Percentiles rank a stretch among this genome's conserved stretches.
Conservation (phyloP, 2,113 vertebrate species). For the Eretmochelys imbricata region DNA sequence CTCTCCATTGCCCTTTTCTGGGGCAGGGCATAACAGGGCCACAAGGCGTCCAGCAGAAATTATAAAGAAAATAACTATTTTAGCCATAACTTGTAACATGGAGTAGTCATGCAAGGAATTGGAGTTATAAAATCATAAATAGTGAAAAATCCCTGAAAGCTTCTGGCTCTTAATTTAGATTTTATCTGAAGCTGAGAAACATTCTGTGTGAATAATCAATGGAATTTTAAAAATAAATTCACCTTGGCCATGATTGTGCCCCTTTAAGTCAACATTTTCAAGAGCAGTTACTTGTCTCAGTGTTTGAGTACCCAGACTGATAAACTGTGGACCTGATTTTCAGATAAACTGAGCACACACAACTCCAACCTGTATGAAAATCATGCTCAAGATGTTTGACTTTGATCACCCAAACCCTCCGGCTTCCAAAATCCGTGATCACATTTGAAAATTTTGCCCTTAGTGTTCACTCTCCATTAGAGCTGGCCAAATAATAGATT, state of each 20-base stretch:
- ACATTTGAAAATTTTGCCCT: background rate
- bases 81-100: background rate
- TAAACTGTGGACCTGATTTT: background rate
- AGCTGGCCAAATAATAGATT: background rate
- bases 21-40: no score
- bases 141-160: slow-evolving; percentile 1
- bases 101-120: background rate
- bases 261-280: background rate
- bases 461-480: background rate
- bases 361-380: background rate
- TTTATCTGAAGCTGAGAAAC: background rate
- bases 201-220: background rate
- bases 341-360: background rate
- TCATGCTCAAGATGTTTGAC: background rate
- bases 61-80: slow-evolving; percentile 38
- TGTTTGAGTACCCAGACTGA: background rate
- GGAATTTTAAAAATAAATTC: background rate
- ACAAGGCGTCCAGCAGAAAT: background rate
- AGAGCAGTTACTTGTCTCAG: background rate
- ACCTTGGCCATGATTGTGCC: slow-evolving; percentile 23
- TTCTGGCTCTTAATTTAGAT: background rate
- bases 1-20: no score
- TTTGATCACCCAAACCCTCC: background rate
- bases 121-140: background rate
- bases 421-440: background rate